Evolutionary conservation across 2,888 invertebrate species (phyloP).

Genomic region (Candidula unifasciata): DNA sequence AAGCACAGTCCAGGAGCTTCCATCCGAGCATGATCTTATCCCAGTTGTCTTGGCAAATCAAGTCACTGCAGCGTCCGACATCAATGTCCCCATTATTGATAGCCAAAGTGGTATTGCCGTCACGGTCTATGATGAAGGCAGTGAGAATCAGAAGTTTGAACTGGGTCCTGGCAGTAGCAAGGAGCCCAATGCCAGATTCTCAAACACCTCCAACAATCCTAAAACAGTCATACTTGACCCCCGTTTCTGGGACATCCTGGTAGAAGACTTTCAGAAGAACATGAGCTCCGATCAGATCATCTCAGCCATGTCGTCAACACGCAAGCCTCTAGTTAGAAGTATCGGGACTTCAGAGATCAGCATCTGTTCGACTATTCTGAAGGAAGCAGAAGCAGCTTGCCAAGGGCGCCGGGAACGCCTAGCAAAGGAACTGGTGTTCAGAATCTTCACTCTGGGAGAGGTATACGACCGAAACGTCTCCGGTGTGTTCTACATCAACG

Average conservation of each 20-base stretch:
- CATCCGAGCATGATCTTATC: constrained; percentile 52
- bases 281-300: constrained; percentile 58
- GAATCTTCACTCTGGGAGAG: constrained; percentile 56
- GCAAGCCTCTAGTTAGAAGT: constrained; percentile 54
- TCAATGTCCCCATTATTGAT: constrained; percentile 52
- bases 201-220: constrained; percentile 53
- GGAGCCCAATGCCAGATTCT: constrained; percentile 54
- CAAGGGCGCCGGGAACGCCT: constrained; percentile 55
- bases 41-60: constrained; percentile 44
- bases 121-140: constrained; percentile 54
- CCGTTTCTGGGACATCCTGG: constrained; percentile 57
- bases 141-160: constrained; percentile 53
- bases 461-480: constrained; percentile 57
- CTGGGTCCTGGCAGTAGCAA: constrained; percentile 56
- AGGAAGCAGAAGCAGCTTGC: constrained; percentile 56
- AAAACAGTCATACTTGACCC: constrained; percentile 56
- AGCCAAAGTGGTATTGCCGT: constrained; percentile 55
- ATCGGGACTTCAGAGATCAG: constrained; percentile 56
- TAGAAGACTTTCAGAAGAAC: constrained; percentile 58
- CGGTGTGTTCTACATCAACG: constrained; percentile 57
- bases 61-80: constrained; percentile 33
- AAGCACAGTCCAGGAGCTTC: constrained; percentile 53
- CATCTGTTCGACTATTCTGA: constrained; percentile 55
- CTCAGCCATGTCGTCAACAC: constrained; percentile 53
- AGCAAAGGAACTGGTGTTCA: constrained; percentile 56